Base-by-base conservation (phyloP, 2,888 invertebrate species). In the Pseudoips prasinana region DNA sequence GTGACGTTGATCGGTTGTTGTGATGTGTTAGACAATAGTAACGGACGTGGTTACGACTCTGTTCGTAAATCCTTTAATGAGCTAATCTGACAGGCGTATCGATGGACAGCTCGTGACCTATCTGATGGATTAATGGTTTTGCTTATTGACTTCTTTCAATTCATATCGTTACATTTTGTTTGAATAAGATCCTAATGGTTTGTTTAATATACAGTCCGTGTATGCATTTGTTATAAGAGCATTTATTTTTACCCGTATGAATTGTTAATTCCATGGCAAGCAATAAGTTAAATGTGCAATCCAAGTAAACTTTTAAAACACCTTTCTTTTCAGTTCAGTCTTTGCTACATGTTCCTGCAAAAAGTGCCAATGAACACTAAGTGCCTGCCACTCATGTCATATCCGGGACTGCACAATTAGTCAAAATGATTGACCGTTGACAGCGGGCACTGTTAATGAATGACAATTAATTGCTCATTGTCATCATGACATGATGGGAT, bases 401-500 rank as follows among this genome's bases (percentile, higher is more conserved):
- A 20, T 28, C 28, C 20, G 22, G 19, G 7, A 7, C 20, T n/a
- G 18, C 25, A 36, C 31, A 43, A 67, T 65, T 44, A 58, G 58
- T 67, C 68, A 58, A 61, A 48, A 48, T 67, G 60, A 69, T 62
- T 64, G 66, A 66, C 66, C 52, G 68, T 41, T 65, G 69, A 70
- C 72, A 70, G 67, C 53, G 49, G 64, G 67, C 59, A 54, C 60
- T 63, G 65, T 71, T 71, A 73, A 73, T 72, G 63, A 66, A 69
- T 72, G 68, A 68, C 70, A 75, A 75, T 78, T 76, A 75, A 74
- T 74, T 70, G 64, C 46, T 62, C 58, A 57, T 65, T 70, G 71
- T 65, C 64, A 62, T 40, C 38, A 23, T 27, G 43, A 14, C 33
- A 38, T 28, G 23, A 45, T 42, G 37, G 9, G n/a, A 20, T 20